These are phyloP conservation scores for Ornithoptera priamus DNA, from an alignment of 2,888 invertebrate species.

Conservation along the genomic window DNA sequence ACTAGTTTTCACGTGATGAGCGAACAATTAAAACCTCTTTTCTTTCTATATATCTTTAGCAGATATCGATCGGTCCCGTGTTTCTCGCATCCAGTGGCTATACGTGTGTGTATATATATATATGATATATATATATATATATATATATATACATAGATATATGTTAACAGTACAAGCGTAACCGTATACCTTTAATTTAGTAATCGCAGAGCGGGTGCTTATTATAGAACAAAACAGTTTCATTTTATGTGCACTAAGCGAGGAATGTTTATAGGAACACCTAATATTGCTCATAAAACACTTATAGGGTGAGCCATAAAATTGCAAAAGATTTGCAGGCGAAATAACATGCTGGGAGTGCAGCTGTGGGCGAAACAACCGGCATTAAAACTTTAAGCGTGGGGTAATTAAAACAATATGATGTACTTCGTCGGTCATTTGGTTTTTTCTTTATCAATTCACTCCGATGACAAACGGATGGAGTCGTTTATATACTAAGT, in stretches of 20 bases:
- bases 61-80: too few species aligned
- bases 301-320: slow-evolving; percentile 51
- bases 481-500: too few species aligned
- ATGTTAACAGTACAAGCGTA: neutral
- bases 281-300: slow-evolving; percentile 46
- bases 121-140: too few species aligned
- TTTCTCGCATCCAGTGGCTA: too few species aligned
- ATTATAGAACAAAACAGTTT: slow-evolving; percentile 40
- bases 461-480: neutral
- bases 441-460: slow-evolving; percentile 4
- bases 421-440: slow-evolving; percentile 3
- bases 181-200: neutral
- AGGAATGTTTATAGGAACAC: slow-evolving; percentile 57
- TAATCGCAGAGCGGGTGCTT: slow-evolving; percentile 31
- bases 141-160: neutral
- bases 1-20: too few species aligned
- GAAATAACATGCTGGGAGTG: slow-evolving; percentile 39
- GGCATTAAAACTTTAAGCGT: slow-evolving; percentile 23
- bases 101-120: too few species aligned
- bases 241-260: slow-evolving; percentile 41
- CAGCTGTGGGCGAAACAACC: slow-evolving; percentile 44
- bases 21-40: too few species aligned
- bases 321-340: slow-evolving; percentile 56
- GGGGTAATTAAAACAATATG: slow-evolving; percentile 28
- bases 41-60: too few species aligned